Evolutionary conservation across 2,797 vertebrate genomes (phyloP).

Genomic region (Choloepus didactylus): DNA sequence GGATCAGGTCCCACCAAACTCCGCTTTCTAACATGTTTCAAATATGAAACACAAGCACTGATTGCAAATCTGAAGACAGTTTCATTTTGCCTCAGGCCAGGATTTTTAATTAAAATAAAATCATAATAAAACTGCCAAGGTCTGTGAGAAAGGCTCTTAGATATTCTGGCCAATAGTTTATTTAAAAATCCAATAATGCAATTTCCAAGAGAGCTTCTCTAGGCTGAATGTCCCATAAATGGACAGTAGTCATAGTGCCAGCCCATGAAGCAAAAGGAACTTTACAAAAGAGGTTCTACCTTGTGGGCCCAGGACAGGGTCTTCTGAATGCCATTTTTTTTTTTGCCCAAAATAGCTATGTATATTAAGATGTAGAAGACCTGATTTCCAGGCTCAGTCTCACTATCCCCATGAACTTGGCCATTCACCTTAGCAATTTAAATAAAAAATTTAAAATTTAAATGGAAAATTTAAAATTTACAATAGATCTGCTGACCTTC

Average conservation of each 20-base stretch:
- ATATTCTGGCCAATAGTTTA: constrained; percentile 87
- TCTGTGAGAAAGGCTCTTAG: constrained; percentile 85
- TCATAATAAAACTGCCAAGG: constrained; percentile 76
- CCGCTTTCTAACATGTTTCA: constrained; percentile 83
- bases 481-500: not conserved
- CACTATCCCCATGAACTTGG: not conserved
- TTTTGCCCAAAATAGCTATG: not conserved
- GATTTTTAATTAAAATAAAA: constrained; percentile 87
- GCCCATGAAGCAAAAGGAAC: constrained; percentile 48
- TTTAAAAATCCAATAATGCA: constrained; percentile 89
- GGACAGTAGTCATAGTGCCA: constrained; percentile 41
- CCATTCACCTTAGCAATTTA: not conserved
- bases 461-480: constrained; percentile 13
- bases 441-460: constrained; percentile 48
- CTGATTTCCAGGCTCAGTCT: not conserved
- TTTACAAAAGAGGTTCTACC: constrained; percentile 43
- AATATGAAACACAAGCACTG: constrained; percentile 84
- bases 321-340: not conserved
- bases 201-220: constrained; percentile 83
- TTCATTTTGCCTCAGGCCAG: constrained; percentile 85
- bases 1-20: constrained; percentile 80
- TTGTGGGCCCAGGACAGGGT: not conserved
- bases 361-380: not conserved
- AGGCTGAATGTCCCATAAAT: constrained; percentile 65
- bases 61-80: constrained; percentile 88